Evolutionary conservation across 2,113 vertebrate genomes (phyloP).

Genomic region (Oreotrochilus melanogaster): DNA sequence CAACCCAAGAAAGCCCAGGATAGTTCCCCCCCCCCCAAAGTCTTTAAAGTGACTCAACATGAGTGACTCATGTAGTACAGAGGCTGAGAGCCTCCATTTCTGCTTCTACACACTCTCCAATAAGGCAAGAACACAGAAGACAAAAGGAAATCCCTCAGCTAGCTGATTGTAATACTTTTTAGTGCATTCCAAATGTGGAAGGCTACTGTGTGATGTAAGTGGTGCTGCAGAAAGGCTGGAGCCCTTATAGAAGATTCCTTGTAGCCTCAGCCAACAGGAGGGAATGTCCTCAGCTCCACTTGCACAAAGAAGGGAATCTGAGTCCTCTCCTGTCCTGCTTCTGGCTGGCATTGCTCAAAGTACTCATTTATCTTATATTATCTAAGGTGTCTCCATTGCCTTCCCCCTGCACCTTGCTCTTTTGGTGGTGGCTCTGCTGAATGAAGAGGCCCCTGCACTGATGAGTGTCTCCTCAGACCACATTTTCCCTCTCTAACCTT

Average conservation of each 20-base stretch:
- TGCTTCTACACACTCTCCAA: not conserved
- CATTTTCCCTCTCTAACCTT: fast-evolving
- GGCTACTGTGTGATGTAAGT: fast-evolving
- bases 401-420: fast-evolving
- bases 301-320: fast-evolving
- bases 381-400: not conserved
- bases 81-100: not conserved
- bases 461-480: fast-evolving
- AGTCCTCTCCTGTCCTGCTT: not conserved
- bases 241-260: not conserved
- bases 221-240: not conserved
- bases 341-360: fast-evolving
- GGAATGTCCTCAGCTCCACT: fast-evolving
- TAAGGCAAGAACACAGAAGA: not conserved
- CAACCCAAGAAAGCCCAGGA: not conserved
- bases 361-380: fast-evolving
- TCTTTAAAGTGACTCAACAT: not conserved
- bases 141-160: not conserved
- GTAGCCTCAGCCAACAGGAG: not conserved
- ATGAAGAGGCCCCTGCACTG: fast-evolving
- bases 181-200: fast-evolving
- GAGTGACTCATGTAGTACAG: not conserved
- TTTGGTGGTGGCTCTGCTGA: not conserved
- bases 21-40: no score
- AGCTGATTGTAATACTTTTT: not conserved